phyloP scores from a whole-genome alignment of 1,140 invertebrate species.

The Brachionus paranguensis region DNA sequence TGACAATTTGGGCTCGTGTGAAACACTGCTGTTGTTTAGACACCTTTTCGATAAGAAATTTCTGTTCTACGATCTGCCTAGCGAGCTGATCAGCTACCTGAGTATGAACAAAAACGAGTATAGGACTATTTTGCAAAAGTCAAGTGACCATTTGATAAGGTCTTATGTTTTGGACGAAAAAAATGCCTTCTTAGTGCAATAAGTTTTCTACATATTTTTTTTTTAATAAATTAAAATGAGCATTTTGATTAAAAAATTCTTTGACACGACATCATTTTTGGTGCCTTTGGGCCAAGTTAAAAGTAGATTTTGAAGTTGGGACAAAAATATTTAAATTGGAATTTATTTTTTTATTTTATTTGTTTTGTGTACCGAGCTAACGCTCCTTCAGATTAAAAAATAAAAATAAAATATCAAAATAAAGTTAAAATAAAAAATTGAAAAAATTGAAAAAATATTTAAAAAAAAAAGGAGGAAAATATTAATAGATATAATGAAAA shows the following conservation, averaged over 20 bases:
- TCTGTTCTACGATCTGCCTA: neutral
- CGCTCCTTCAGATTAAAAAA: too few species aligned
- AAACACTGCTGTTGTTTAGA: neutral
- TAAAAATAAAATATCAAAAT: too few species aligned
- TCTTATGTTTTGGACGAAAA: neutral
- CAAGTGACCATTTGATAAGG: neutral
- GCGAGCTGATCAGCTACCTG: neutral
- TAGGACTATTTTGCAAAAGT: neutral
- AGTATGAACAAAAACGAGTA: neutral
- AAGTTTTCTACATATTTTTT: neutral
- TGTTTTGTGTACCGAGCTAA: too few species aligned
- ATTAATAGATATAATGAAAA: too few species aligned
- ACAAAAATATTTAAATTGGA: neutral
- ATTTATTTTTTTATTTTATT: too few species aligned
- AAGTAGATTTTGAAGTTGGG: neutral
- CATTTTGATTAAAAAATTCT: neutral
- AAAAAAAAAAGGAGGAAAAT: too few species aligned
- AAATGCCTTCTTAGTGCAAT: neutral
- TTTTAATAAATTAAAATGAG: neutral
- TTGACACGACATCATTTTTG: neutral
- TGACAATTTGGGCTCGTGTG: neutral
- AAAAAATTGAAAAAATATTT: too few species aligned
- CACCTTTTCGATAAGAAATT: neutral
- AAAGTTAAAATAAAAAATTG: too few species aligned
- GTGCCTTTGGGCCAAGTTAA: neutral